These are phyloP conservation scores for Clamator glandarius DNA, from an alignment of 2,797 vertebrate genomes.

Conservation along the genomic window DNA sequence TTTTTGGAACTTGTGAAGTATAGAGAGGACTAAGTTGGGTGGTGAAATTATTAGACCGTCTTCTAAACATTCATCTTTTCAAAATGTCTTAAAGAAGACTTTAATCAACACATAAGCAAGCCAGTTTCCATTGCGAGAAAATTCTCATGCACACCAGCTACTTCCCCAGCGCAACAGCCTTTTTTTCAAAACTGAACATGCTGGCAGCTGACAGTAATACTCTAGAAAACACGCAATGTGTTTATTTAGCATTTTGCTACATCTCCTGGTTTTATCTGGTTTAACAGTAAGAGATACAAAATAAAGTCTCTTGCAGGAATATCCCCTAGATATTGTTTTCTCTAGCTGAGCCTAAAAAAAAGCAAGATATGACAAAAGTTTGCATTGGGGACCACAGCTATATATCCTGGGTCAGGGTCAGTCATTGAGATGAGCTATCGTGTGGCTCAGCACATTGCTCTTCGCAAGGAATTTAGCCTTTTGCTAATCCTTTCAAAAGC, in stretches of 20 bases:
- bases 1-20: not conserved
- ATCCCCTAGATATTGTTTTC: not conserved
- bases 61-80: not conserved
- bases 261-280: not conserved
- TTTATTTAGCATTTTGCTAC: not conserved
- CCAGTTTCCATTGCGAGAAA: not conserved
- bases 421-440: not conserved
- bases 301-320: not conserved
- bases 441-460: not conserved
- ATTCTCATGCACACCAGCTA: not conserved
- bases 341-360: not conserved
- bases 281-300: not conserved
- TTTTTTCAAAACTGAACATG: not conserved
- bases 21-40: not conserved
- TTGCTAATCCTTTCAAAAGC: slow-evolving; percentile 20
- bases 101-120: slow-evolving; percentile 8
- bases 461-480: slow-evolving; percentile 4
- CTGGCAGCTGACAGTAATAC: not conserved
- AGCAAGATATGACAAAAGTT: not conserved
- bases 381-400: not conserved
- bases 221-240: not conserved
- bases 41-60: slow-evolving; percentile 6
- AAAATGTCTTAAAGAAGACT: slow-evolving; percentile 21
- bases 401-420: not conserved
- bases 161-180: not conserved